A percentile compares a stretch with the other conserved stretches of the same genome.
Conservation (phyloP, 2,888 invertebrate species). For the Calliphora vomitoria region DNA sequence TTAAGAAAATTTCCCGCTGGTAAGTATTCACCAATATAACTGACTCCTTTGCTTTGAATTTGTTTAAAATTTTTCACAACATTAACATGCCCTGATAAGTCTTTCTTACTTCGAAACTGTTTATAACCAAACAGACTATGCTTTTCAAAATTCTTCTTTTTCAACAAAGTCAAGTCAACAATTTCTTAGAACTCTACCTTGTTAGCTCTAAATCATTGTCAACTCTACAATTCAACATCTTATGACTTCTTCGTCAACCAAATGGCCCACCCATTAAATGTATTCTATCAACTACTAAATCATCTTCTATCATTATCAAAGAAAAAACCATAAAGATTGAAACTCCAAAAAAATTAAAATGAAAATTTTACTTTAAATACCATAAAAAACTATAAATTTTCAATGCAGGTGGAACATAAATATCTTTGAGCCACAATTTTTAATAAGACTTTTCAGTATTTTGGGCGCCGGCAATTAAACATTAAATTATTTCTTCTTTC, state of each 20-base stretch:
- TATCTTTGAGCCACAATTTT: conserved; percentile 41
- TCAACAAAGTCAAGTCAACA: too few species aligned
- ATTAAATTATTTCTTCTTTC: conserved; percentile 6
- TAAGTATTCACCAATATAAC: too few species aligned
- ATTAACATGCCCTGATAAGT: too few species aligned
- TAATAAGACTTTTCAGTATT: conserved; percentile 46
- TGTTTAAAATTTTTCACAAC: too few species aligned
- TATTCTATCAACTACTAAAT: conserved; percentile 56
- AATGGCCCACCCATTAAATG: conserved; percentile 61
- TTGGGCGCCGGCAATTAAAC: conserved; percentile 68
- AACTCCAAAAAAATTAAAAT: neutral
- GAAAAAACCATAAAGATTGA: conserved; percentile 10
- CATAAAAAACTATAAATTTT: conserved; percentile 59
- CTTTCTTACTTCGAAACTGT: too few species aligned
- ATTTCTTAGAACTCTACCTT: neutral
- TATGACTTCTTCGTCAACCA: conserved; percentile 36
- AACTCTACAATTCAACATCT: neutral
- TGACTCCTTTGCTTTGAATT: too few species aligned
- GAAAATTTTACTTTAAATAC: conserved; percentile 23
- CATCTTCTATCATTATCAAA: conserved; percentile 36
- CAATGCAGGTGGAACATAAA: conserved; percentile 67
- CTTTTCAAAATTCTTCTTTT: too few species aligned
- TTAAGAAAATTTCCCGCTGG: too few species aligned
- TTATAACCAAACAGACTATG: too few species aligned
- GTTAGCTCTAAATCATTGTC: conserved; percentile 26